Conservation (phyloP, 2,113 vertebrate species). For the Halichoerus grypus region DNA sequence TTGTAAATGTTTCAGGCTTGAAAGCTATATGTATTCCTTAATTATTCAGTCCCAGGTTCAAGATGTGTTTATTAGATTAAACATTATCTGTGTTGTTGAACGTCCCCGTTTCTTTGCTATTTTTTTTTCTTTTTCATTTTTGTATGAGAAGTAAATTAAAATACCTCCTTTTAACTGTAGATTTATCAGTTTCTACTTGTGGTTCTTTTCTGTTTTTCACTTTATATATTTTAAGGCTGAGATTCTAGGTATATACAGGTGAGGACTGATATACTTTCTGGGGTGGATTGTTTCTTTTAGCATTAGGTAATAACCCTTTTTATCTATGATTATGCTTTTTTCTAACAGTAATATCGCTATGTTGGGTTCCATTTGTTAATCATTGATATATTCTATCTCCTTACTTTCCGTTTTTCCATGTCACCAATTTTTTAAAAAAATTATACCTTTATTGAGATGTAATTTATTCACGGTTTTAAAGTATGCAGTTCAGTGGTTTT, state of each 20-base stretch:
- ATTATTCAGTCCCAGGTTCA: neutral
- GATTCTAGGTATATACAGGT: neutral
- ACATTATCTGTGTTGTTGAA: neutral
- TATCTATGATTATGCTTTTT: conserved; percentile 18
- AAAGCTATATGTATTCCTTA: conserved; percentile 18
- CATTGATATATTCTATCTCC: neutral
- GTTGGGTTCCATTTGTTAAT: conserved; percentile 10
- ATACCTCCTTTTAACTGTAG: neutral
- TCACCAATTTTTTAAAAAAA: neutral
- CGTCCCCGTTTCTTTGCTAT: neutral
- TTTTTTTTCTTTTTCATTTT: neutral
- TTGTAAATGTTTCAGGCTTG: conserved; percentile 8
- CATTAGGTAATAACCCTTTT: neutral
- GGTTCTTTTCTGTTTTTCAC: neutral
- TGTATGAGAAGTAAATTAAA: conserved; percentile 39
- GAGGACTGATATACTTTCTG: neutral
- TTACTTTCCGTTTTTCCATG: conserved; percentile 24
- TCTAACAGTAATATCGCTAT: neutral
- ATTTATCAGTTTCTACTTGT: neutral
- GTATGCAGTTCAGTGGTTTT: neutral
- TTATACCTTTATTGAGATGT: neutral
- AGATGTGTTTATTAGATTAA: neutral
- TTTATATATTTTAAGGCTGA: conserved; percentile 53
- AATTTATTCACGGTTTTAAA: neutral
- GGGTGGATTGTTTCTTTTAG: conserved; percentile 40